phyloP scores from a whole-genome alignment of 2,113 vertebrate species.

The Heteronetta atricapilla region DNA sequence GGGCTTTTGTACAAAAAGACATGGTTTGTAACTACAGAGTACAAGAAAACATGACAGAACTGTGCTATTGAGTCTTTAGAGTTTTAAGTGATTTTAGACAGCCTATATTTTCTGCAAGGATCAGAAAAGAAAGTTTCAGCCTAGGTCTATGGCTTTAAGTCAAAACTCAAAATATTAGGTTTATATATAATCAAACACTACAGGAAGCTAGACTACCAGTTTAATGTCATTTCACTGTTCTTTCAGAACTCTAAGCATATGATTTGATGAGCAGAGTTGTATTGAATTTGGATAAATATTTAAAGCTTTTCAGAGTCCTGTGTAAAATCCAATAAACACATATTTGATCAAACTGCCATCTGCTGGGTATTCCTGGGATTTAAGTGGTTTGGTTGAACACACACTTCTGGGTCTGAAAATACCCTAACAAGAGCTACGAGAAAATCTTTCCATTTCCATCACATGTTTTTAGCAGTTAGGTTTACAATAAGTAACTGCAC shows the following conservation, averaged over 20 bases:
- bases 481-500: neutral
- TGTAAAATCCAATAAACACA: slow-evolving; percentile 53
- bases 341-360: slow-evolving; percentile 80
- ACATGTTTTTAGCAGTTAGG: rapidly evolving
- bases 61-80: neutral
- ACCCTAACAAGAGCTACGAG: neutral
- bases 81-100: neutral
- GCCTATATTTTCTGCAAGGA: neutral
- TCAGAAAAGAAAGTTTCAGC: neutral
- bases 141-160: neutral
- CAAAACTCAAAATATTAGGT: neutral
- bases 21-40: neutral
- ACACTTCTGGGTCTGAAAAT: neutral
- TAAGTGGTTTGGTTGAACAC: neutral
- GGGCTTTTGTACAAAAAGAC: neutral
- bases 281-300: slow-evolving; percentile 72
- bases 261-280: slow-evolving; percentile 67
- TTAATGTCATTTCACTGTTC: slow-evolving; percentile 37
- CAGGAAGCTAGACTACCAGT: neutral
- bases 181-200: neutral
- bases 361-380: slow-evolving; percentile 65
- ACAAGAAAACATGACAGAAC: neutral
- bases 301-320: slow-evolving; percentile 55
- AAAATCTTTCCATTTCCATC: neutral
- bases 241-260: slow-evolving; percentile 57